Base-by-base conservation (phyloP, 2,888 invertebrate species). In the Octodonta nipae region DNA sequence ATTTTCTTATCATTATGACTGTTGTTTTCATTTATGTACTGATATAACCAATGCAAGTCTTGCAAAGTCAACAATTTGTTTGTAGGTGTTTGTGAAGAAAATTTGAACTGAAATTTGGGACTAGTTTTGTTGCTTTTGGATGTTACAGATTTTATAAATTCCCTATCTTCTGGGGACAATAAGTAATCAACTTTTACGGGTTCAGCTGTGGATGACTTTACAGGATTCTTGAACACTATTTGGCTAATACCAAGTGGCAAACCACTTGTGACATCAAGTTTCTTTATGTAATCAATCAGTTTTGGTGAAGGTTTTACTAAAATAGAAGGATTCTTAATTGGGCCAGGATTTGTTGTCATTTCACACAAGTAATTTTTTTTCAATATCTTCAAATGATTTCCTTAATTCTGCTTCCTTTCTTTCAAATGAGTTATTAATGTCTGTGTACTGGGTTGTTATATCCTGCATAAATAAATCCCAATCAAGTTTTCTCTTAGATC, bases 361-460 rank as follows among this genome's bases (percentile, higher is more conserved):
- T 38, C 30, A 43, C 13, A 37, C 36, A 47, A 73, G 73, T 4
- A 84, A 55, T 55, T 83, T 82, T 41, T 73, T 72, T 54, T 84
- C 80, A 31, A 85, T 64, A 51, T 82, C 78, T 35, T 72, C 65
- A 57, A 85, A 87, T 48, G 79, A 73, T 42, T 78, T 75, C 43
- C 70, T 64, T 4, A 86, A 62, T 61, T 84, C 78, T 52, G 75
- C 75, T 62, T 86, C 81, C 60, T 84, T 83, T 51, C 78, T 74
- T 54, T 76, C 73, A 64, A 82, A 84, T 24, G 78, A 74, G 55
- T 73, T 72, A 51, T 86, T 82, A 44, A 86, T 77, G 55, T 78
- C 71, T 44, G 72, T 66, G 58, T 81, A 84, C 50, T 76, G 78
- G 44, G 75, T 71, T 51, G 78, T 76, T 64, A 86, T 76, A 60